Base-by-base conservation (phyloP, 2,888 invertebrate species). In the Ectobius pallidus region DNA sequence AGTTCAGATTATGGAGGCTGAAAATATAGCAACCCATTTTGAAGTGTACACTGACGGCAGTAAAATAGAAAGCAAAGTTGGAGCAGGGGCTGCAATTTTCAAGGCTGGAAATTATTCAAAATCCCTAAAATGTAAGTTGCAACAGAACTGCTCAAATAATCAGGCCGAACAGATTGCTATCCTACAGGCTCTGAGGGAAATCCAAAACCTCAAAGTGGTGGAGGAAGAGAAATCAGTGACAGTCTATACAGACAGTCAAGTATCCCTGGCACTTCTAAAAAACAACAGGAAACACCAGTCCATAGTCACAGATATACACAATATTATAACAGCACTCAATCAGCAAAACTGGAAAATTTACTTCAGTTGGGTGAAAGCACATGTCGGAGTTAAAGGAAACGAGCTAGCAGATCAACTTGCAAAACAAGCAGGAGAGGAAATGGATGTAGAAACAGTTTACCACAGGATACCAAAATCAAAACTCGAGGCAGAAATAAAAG, bases 61-160 rank as follows among this genome's bases (percentile, higher is more conserved):
- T 22, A 55, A 49, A 49, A 49, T 18, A 49, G n/a, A 49, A 49
- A 18, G n/a, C 49, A 49, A 49, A 49, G 49, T 49, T 55, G 55
- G 55, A 55, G 14, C 55, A 11, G 25, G 27, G 22, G 55, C 22
- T 9, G 55, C 18, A 55, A 55, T 55, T 20, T 55, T 55, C 18
- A 22, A 20, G 6, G 18, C 3, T 9, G 22, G 7, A 11, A 25
- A 22, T 14, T 9, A 1, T 2, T 3, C 1, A 3, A 11, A 1
- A 22, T 1, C 2, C 1, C 55, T 7, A 58, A 7, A 58, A 22
- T 58, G 3, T 16, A 46, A 46, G 46, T 16, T 46, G 16, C 9
- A 46, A 4, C 6, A 46, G 16, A 46, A 16, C 6, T 46, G 46
- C 18, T 46, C 46, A 6, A 46, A 46, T 16, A 46, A 46, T 16